Evolutionary conservation across 2,113 vertebrate species (phyloP), one percentile per base, ranked within the genome.

Genomic region (Apteryx mantelli): DNA sequence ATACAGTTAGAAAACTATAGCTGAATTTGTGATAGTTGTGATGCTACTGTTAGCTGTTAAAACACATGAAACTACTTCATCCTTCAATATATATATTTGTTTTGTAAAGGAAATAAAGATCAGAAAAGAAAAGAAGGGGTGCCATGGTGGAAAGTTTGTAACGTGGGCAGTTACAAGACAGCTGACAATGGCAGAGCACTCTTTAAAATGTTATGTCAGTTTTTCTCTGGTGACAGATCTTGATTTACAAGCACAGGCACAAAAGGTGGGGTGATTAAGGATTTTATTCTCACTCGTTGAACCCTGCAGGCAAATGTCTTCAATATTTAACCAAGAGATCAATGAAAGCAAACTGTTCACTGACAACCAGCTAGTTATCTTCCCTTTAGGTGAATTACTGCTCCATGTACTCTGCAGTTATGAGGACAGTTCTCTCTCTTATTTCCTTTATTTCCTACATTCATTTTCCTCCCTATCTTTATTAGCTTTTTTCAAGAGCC

Each of bases 241-340:
- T 95, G 63, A 93, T 96, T 95, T 96, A 94, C 46, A 96, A 91
- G 32, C 34, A 61, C 25, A 44, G 87, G 34, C 25, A 94, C 68
- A 74, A 84, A 70, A 95, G 91, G 77, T 70, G 91, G 94, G 92
- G 42, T 94, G 94, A 92, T 69, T 93, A n/a, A 40, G 61, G 75
- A 82, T 81, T 96, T 96, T 97, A 78, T 96, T 93, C 70, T 92
- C 77, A 75, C 97, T 93, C 73, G 86, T 95, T 89, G 84, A 88
- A 90, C 32, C 56, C 80, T 83, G 44, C 70, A 95, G 96, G 91
- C 75, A 86, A 91, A 92, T 48, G 82, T 68, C 30, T 64, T 97
- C 92, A 96, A 80, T 89, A 91, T 97, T 98, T 96, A 95, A 94
- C 85, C 44, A 83, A 70, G 34, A 95, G 78, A 94, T 95, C 77